Base-by-base conservation (phyloP, 2,888 invertebrate species). In the Epinotia bilunana region DNA sequence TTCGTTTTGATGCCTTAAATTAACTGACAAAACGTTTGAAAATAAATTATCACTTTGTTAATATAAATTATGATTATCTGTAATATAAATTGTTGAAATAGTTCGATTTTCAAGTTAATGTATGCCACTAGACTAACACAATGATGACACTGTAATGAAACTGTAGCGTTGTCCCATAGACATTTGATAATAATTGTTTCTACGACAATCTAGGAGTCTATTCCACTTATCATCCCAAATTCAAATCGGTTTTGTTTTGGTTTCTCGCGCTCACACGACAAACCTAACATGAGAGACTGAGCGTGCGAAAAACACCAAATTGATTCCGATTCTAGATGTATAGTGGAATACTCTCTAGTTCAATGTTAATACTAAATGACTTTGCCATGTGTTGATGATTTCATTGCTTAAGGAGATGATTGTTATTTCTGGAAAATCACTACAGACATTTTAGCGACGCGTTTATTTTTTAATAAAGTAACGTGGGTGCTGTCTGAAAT, bases 311-410 rank as follows among this genome's bases (percentile, higher is more conserved):
- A 49, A 49, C 16, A 49, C 7, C 53, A 53, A n/a, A n/a, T 53
- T 53, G 53, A n/a, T 53, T 53, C n/a, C 0, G n/a, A n/a, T 2
- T 7, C 9, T 9, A 2, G 16, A 5, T n/a, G n/a, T 53, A 0
- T 53, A 53, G n/a, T n/a, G n/a, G 53, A 53, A 53, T 53, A 60
- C 65, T 53, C 16, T n/a, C 61, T 71, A 75, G 75, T 75, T 75
- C 75, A 75, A 75, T 75, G 75, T 72, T 75, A 75, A 72, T 55
- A 75, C 53, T 39, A n/a, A 33, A 75, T 72, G 71, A 72, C 53
- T 72, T 62, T 43, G 60, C 65, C 65, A 72, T 72, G 28, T 53
- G 62, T 43, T 39, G 61, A 73, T 69, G 73, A 73, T 57, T 73
- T 73, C 23, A 72, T 72, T 33, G 33, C 20, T 75, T 75, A 71